Evolutionary conservation across 2,888 invertebrate species (phyloP).

Genomic region (Heliconius hortense): DNA sequence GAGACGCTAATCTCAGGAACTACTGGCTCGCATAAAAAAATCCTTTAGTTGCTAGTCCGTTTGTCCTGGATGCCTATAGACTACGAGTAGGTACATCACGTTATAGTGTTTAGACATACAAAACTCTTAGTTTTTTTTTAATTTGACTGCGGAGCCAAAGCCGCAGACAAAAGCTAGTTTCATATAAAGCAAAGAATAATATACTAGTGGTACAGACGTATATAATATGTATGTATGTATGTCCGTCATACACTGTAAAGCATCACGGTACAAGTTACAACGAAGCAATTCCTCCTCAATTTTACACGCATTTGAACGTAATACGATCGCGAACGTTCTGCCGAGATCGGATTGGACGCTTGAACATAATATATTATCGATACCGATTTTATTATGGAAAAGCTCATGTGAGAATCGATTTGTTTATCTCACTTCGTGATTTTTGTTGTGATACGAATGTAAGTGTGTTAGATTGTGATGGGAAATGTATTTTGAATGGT

Average conservation of each 20-base stretch:
- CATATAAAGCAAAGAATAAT: too few relatives aligned
- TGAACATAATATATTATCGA: conserved; percentile 29
- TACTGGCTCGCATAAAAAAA: too few relatives aligned
- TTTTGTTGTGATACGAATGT: conserved; percentile 16
- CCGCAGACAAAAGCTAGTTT: too few relatives aligned
- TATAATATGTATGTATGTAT: background rate
- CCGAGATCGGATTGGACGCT: conserved; percentile 45
- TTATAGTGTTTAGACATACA: too few relatives aligned
- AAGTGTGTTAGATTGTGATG: conserved; percentile 11
- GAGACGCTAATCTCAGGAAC: too few relatives aligned
- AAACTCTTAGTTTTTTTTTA: too few relatives aligned
- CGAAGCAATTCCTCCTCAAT: conserved; percentile 74
- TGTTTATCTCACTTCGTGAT: conserved; percentile 18
- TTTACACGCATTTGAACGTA: conserved; percentile 76
- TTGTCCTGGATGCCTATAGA: too few relatives aligned
- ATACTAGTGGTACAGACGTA: background rate
- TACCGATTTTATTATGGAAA: conserved; percentile 27
- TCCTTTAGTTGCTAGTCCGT: too few relatives aligned
- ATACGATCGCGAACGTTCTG: conserved; percentile 60
- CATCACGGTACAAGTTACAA: conserved; percentile 45
- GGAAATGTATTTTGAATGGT: background rate
- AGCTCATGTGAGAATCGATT: conserved; percentile 24
- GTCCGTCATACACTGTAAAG: conserved; percentile 52
- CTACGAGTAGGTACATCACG: too few relatives aligned
- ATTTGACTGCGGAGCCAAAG: too few relatives aligned